These are phyloP conservation scores for Sebastes vulpes DNA, from an alignment of 2,797 vertebrate genomes.

Conservation along the genomic window DNA sequence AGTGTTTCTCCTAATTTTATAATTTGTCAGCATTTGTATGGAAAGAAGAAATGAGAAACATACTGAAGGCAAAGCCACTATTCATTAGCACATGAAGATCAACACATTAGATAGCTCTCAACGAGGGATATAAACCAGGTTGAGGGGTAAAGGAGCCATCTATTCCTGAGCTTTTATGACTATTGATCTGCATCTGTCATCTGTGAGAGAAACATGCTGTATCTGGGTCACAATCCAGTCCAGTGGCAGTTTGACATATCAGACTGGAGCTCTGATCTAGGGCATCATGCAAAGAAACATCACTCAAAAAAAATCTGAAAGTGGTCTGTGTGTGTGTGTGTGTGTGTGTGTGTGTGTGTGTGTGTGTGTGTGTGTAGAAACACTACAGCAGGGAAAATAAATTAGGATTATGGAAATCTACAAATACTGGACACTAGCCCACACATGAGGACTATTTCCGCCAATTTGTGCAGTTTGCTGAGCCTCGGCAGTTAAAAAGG, in stretches of 20 bases:
- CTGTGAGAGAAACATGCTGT: conserved; percentile 21
- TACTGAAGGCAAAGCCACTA: neutral
- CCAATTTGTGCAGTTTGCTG: neutral
- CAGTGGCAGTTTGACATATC: conserved; percentile 24
- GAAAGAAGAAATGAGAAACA: neutral
- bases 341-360: neutral
- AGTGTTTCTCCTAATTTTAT: neutral
- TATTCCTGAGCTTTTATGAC: conserved; percentile 40
- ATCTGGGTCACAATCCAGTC: conserved; percentile 59
- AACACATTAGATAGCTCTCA: conserved; percentile 15
- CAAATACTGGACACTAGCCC: neutral
- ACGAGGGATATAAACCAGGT: conserved; percentile 6
- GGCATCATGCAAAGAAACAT: neutral
- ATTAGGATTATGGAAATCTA: neutral
- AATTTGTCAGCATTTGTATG: neutral
- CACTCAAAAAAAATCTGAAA: neutral
- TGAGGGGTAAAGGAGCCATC: conserved; percentile 7
- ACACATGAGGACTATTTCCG: neutral
- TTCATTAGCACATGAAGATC: conserved; percentile 2
- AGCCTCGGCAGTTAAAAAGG: neutral
- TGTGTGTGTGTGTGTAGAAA: neutral
- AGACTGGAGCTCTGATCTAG: neutral
- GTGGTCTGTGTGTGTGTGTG: neutral
- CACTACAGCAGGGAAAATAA: neutral
- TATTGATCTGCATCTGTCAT: conserved; percentile 50